Percentiles rank a stretch among this genome's conserved stretches.
Conservation (phyloP, 2,797 vertebrate genomes). For the Knipowitschia caucasica region DNA sequence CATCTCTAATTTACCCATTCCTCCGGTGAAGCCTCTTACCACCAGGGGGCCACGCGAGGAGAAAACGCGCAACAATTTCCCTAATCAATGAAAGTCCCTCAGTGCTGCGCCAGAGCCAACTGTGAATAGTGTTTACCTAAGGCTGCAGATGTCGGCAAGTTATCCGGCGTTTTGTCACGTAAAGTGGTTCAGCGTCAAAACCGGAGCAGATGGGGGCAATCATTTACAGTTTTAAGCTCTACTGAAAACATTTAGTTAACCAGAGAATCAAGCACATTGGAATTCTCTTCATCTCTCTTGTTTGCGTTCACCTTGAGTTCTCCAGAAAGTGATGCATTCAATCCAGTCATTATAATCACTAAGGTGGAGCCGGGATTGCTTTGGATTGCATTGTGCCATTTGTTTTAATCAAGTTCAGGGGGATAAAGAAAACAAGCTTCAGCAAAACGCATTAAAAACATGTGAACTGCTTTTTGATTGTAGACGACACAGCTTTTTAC, state of each 20-base stretch:
- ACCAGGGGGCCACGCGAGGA: slow-evolving; percentile 51
- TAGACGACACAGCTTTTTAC: no score
- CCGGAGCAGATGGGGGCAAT: slow-evolving; percentile 23
- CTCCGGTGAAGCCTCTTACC: slow-evolving; percentile 61
- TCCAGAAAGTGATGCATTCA: no score
- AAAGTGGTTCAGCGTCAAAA: slow-evolving; percentile 25
- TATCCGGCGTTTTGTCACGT: slow-evolving; percentile 55
- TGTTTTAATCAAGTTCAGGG: no score
- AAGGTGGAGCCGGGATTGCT: no score
- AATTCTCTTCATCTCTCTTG: neutral
- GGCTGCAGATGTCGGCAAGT: slow-evolving; percentile 56
- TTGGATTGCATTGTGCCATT: no score
- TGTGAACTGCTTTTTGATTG: no score
- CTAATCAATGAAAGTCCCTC: slow-evolving; percentile 61
- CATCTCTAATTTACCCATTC: slow-evolving; percentile 46
- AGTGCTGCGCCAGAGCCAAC: slow-evolving; percentile 29
- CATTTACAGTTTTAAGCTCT: neutral
- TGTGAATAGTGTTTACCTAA: slow-evolving; percentile 48
- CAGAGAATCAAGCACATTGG: neutral
- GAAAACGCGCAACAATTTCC: slow-evolving; percentile 61
- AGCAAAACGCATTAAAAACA: no score
- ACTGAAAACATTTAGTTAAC: neutral
- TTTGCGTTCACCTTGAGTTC: no score
- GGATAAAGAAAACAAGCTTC: no score
- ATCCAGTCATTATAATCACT: no score